A percentile compares a stretch with the other conserved stretches of the same genome.
These are phyloP conservation scores for Malacoctenus gilli DNA, from an alignment of 2,797 vertebrate species.

Conservation along the genomic window DNA sequence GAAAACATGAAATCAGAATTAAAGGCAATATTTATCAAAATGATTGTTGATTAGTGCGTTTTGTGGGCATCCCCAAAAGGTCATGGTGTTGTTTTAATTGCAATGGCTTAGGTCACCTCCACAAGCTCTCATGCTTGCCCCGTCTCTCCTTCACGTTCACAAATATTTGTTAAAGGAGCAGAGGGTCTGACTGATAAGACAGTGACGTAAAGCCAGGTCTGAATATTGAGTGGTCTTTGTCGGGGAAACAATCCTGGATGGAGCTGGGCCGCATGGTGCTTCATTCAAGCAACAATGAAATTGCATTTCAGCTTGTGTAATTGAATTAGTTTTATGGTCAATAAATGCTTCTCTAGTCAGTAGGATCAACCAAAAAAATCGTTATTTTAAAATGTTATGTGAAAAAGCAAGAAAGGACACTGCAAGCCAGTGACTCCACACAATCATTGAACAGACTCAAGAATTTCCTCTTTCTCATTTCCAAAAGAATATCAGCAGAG, in stretches of 20 bases:
- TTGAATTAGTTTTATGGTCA: too few species aligned
- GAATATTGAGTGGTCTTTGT: slow-evolving; percentile 28
- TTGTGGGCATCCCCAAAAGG: neutral
- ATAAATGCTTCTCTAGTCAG: too few species aligned
- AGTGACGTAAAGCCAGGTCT: slow-evolving; percentile 29
- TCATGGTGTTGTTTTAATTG: slow-evolving; percentile 3
- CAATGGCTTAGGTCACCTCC: neutral
- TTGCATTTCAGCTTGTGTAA: too few species aligned
- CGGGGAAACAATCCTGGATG: slow-evolving; percentile 13
- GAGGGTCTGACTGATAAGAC: slow-evolving; percentile 55
- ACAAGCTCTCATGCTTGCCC: slow-evolving; percentile 31
- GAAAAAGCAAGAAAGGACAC: too few species aligned
- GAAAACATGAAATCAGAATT: too few species aligned
- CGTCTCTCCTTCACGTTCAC: slow-evolving; percentile 14
- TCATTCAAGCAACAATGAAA: slow-evolving; percentile 37
- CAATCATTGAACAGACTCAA: neutral
- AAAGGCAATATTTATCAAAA: too few species aligned
- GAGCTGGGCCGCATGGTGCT: neutral
- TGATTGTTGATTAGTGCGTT: too few species aligned
- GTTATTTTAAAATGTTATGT: too few species aligned
- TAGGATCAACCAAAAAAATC: too few species aligned
- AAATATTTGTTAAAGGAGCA: slow-evolving; percentile 61
- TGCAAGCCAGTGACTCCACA: too few species aligned
- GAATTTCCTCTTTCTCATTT: neutral
- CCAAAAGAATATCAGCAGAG: neutral